Evolutionary conservation across 1,140 invertebrate genomes (phyloP).

Genomic region (Nymphalis io): DNA sequence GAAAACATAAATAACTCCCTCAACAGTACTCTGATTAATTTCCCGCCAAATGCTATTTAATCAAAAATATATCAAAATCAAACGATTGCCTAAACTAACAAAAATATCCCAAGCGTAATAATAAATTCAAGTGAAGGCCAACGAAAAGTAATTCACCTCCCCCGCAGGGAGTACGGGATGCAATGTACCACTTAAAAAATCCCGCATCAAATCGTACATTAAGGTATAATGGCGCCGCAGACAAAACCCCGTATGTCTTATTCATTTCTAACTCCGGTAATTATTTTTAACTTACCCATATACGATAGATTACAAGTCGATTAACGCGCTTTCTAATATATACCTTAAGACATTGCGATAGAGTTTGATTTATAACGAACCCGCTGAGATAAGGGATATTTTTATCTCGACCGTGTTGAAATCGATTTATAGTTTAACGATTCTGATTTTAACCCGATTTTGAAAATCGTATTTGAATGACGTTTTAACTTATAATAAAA

Average conservation of each 20-base stretch:
- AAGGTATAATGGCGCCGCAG: not conserved
- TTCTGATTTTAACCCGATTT: not conserved
- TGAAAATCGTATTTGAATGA: not conserved
- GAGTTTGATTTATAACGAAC: slow-evolving; percentile 35
- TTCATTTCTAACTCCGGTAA: slow-evolving; percentile 49
- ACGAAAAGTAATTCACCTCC: not conserved
- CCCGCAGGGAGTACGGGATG: not conserved
- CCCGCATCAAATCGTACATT: not conserved
- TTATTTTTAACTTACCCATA: slow-evolving; percentile 52
- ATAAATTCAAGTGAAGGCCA: slow-evolving; percentile 2
- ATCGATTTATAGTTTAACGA: slow-evolving; percentile 55
- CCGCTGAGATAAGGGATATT: slow-evolving; percentile 48
- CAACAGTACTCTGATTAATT: not conserved
- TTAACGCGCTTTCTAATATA: slow-evolving; percentile 14
- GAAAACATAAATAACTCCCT: too few species aligned
- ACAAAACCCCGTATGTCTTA: slow-evolving; percentile 26
- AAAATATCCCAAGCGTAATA: not conserved
- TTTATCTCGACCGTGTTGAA: slow-evolving; percentile 52
- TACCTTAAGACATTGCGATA: slow-evolving; percentile 42
- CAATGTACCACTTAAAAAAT: not conserved
- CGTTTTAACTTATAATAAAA: slow-evolving; percentile 9
- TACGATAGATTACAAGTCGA: slow-evolving; percentile 35
- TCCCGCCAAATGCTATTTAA: not conserved
- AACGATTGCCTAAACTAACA: not conserved
- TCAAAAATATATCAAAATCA: not conserved